Evolutionary conservation across 2,888 invertebrate species (phyloP).

Genomic region (Adelognathus sp.): DNA sequence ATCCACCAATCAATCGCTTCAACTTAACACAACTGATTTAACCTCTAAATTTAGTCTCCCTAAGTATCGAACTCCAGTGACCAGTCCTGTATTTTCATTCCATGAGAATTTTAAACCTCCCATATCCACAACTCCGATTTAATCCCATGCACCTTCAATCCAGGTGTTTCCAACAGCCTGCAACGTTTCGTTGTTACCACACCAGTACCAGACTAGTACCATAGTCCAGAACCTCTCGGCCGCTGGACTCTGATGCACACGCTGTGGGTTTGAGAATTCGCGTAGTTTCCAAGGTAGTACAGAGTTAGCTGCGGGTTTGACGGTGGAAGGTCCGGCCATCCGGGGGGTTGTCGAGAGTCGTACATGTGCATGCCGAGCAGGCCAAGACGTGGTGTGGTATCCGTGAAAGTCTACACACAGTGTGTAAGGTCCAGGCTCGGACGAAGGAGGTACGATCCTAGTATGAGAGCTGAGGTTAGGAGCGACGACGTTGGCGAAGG

Average conservation of each 20-base stretch:
- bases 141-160: no score
- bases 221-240: neutral
- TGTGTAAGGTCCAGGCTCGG: conserved; percentile 42
- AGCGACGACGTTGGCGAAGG: conserved; percentile 35
- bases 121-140: no score
- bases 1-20: no score
- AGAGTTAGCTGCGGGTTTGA: conserved; percentile 35
- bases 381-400: conserved; percentile 40
- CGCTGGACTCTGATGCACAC: neutral
- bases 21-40: no score
- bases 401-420: conserved; percentile 33
- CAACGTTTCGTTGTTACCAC: neutral
- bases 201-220: neutral
- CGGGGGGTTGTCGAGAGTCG: conserved; percentile 26
- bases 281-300: conserved; percentile 18
- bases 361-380: conserved; percentile 36
- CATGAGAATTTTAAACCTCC: no score
- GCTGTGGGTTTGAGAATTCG: neutral
- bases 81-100: no score
- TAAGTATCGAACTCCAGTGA: no score
- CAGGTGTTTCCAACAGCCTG: conserved; percentile 2
- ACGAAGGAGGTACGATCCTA: conserved; percentile 37
- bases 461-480: conserved; percentile 51
- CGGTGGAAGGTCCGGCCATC: conserved; percentile 42
- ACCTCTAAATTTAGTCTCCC: no score